Evolutionary conservation across 1,140 invertebrate genomes (phyloP).

Genomic region (Colletes gigas): DNA sequence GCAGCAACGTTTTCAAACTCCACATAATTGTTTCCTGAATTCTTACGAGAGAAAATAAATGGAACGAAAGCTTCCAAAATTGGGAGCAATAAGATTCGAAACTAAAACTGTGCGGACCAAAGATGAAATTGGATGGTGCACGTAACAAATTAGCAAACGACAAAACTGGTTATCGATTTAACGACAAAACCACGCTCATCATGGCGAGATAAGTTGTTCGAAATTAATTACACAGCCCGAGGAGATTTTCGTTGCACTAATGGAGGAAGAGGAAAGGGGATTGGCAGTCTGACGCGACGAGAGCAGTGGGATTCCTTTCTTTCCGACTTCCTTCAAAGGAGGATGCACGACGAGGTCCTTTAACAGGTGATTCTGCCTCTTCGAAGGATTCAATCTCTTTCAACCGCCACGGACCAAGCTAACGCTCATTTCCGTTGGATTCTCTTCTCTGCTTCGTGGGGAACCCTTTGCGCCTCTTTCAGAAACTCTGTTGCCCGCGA

Average conservation of each 20-base stretch:
- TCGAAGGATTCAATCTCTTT: constrained; percentile 65
- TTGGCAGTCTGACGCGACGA: constrained; percentile 61
- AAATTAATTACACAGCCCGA: constrained; percentile 57
- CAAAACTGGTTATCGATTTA: constrained; percentile 36
- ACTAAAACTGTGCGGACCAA: no score
- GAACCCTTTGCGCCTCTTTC: constrained; percentile 17
- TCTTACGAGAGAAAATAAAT: no score
- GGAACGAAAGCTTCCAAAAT: no score
- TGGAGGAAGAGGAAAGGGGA: constrained; percentile 30
- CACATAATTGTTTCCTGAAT: background rate
- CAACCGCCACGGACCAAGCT: constrained; percentile 43
- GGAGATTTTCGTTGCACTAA: constrained; percentile 49
- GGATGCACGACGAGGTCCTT: constrained; percentile 51
- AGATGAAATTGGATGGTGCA: background rate
- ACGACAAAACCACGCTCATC: constrained; percentile 33
- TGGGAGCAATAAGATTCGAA: no score
- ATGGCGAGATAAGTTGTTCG: constrained; percentile 15
- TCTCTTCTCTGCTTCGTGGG: constrained; percentile 26
- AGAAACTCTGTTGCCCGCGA: background rate
- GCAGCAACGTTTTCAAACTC: constrained; percentile 44
- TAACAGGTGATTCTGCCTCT: constrained; percentile 58
- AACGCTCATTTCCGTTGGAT: constrained; percentile 60
- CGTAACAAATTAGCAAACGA: background rate
- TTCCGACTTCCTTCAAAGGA: constrained; percentile 47
- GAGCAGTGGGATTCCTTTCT: constrained; percentile 55